Conservation (phyloP, 1,140 invertebrate species). For the Drosophila triauraria region DNA sequence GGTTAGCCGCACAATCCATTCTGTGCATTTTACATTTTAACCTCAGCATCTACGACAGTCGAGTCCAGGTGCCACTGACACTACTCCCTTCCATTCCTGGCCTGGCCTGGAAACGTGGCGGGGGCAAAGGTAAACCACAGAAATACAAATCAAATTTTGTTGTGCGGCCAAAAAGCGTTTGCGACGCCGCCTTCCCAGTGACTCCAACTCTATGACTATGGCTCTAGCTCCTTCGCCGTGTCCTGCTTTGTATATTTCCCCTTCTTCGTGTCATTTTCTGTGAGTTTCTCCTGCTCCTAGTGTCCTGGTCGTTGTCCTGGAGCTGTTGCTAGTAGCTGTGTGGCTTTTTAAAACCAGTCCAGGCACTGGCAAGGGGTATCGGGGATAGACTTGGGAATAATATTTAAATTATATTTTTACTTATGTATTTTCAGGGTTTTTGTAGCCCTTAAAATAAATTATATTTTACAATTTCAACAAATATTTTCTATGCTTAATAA, state of each 20-base stretch:
- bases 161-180: constrained; percentile 79
- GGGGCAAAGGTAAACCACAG: constrained; percentile 82
- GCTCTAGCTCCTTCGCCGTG: not conserved
- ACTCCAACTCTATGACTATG: not conserved
- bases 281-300: no score
- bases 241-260: not conserved
- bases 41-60: constrained; percentile 75
- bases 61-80: constrained; percentile 79
- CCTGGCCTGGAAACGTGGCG: constrained; percentile 14
- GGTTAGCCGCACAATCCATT: constrained; percentile 84
- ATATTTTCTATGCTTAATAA: no score
- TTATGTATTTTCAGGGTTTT: no score
- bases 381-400: not conserved
- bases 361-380: constrained; percentile 1
- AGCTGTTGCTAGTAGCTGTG: constrained; percentile 33
- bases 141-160: constrained; percentile 84
- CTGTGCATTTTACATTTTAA: constrained; percentile 84
- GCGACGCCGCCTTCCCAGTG: constrained; percentile 26
- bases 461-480: not conserved
- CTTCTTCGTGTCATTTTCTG: not conserved
- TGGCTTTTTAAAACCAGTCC: constrained; percentile 25
- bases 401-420: not conserved
- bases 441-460: not conserved
- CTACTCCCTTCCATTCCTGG: constrained; percentile 36
- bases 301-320: constrained; percentile 39